Evolutionary conservation across 2,797 vertebrate genomes (phyloP), one percentile per base, ranked within the genome.

Genomic region (Margarornis squamiger): DNA sequence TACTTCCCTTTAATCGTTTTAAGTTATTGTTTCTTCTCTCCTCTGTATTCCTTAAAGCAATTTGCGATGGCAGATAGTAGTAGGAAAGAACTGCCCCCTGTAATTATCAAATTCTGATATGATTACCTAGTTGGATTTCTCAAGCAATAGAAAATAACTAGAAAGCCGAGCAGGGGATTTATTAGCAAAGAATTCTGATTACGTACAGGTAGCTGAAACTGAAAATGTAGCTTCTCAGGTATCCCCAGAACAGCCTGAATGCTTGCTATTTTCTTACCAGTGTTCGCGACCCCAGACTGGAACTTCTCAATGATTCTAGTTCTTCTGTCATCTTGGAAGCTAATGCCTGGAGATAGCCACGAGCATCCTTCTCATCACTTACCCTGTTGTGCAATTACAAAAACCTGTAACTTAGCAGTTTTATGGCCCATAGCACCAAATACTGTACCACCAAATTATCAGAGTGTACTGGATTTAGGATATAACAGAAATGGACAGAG

Each of bases 261-360:
- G 14, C 26, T 52, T 76, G 13, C 22, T 41, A 6, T 83, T 74
- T 80, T 92, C 98, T 96, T 98, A 99, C 99, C 99, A 99, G 96
- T 32, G 99, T 98, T 96, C 99, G 98, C 26, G 99, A 98, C 6
- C 99, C 99, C 92, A 99, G 97, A 90, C 98, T 99, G 90, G 98
- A 99, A 93, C 98, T 99, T 62, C 99, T 98, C 70, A 99, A 92
- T 0, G 99, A 98, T 92, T 99, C 99, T 21, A 99, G 98, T 94
- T 99, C 99, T 95, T 99, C 99, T 0, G 99, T 99, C 99, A 99
- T 99, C 98, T 99, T 99, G 49, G 99, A 99, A 85, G 99, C 99
- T 78, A 99, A 97, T 51, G 99, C 99, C 88, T 99, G 99, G 46
- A 99, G 99, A 92, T 99, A 99, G 24, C 99, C 99, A 49, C 99